Percentiles rank a stretch among this genome's conserved stretches.
Conservation (phyloP, 1,140 invertebrate species). For the Cydia amplana region DNA sequence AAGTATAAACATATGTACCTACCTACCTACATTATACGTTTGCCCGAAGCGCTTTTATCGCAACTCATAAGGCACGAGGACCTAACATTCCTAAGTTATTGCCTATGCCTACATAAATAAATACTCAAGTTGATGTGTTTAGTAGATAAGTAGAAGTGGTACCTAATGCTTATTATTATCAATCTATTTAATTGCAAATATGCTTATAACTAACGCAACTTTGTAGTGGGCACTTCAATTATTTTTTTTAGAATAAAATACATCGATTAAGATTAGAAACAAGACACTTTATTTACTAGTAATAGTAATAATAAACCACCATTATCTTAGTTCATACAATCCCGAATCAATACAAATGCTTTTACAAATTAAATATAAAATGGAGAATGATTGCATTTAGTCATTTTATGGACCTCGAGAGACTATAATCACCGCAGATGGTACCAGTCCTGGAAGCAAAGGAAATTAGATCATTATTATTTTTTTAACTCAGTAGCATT, state of each 20-base stretch:
- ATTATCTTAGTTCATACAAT: constrained; percentile 19
- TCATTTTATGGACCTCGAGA: constrained; percentile 76
- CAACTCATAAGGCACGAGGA: not conserved
- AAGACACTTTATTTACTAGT: constrained; percentile 29
- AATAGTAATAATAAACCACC: constrained; percentile 18
- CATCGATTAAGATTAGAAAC: constrained; percentile 1
- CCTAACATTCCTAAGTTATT: not conserved
- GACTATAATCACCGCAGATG: constrained; percentile 89
- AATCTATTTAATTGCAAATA: not conserved
- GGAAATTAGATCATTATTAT: constrained; percentile 29
- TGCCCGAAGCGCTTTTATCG: not conserved
- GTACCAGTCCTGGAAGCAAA: constrained; percentile 85
- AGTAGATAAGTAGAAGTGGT: not conserved
- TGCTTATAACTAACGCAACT: not conserved
- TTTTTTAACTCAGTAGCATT: too few species aligned
- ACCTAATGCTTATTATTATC: not conserved
- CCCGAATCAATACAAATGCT: constrained; percentile 23
- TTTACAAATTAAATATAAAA: constrained; percentile 33
- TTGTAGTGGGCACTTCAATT: not conserved
- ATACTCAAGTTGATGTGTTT: constrained; percentile 5
- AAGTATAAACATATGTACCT: too few species aligned
- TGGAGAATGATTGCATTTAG: constrained; percentile 17
- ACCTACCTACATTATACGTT: too few species aligned
- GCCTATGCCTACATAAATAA: not conserved
- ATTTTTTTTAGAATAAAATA: constrained; percentile 7